These are phyloP conservation scores for Ctenomys sociabilis DNA, from an alignment of 2,113 vertebrate genomes.

Conservation along the genomic window DNA sequence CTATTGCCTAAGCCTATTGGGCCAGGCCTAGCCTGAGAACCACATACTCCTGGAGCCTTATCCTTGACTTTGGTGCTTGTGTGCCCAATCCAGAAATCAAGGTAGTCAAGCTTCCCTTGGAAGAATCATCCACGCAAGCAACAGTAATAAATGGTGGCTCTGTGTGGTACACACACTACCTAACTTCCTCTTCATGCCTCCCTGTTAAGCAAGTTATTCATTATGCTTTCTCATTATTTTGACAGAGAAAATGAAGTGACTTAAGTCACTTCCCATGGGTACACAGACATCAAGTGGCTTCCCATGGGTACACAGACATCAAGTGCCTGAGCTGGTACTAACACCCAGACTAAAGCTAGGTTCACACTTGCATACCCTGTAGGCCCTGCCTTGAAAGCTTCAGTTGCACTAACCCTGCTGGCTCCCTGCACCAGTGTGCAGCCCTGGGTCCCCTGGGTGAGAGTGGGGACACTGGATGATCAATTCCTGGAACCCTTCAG, in stretches of 20 bases:
- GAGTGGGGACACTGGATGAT: background rate
- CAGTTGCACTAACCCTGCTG: background rate
- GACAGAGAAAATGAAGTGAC: background rate
- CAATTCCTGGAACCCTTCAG: background rate
- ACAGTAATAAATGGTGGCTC: background rate
- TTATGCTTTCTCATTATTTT: background rate
- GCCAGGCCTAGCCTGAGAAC: background rate
- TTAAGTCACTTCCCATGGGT: background rate
- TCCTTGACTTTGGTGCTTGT: background rate
- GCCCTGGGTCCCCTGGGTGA: background rate
- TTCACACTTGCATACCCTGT: background rate
- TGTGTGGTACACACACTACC: background rate
- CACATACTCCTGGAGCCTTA: background rate
- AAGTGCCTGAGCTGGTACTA: background rate
- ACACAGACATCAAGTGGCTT: background rate
- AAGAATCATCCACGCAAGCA: background rate
- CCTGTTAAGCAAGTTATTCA: background rate
- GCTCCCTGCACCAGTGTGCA: background rate
- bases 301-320: background rate
- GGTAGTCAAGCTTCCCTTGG: background rate
- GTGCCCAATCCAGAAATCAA: background rate
- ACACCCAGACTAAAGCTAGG: background rate
- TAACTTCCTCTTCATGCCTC: background rate
- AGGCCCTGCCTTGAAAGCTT: background rate
- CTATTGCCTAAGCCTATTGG: background rate